phyloP scores from a whole-genome alignment of 2,113 vertebrate genomes.

The Gobius niger region DNA sequence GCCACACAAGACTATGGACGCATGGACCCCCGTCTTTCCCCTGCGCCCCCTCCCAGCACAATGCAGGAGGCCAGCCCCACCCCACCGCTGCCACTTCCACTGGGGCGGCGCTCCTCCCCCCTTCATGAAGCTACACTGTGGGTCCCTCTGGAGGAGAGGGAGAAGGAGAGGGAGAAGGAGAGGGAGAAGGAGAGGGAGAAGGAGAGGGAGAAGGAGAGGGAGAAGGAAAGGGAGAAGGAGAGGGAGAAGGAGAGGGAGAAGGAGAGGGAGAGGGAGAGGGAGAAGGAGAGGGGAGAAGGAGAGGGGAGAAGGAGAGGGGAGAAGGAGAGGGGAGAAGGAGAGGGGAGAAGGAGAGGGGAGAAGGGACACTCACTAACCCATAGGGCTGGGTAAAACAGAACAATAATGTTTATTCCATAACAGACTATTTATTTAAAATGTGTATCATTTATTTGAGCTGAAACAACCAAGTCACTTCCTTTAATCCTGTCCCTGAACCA shows the following conservation, averaged over 20 bases:
- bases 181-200: constrained; percentile 35
- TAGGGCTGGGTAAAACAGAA: too few species aligned
- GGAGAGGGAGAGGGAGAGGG: constrained; percentile 50
- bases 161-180: constrained; percentile 54
- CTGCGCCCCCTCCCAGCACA: constrained; percentile 63
- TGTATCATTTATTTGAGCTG: too few species aligned
- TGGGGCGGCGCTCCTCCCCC: constrained; percentile 72
- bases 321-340: constrained; percentile 21
- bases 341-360: too few species aligned
- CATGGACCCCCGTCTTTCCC: constrained; percentile 42
- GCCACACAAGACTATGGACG: constrained; percentile 51
- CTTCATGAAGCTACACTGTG: constrained; percentile 77
- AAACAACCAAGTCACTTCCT: too few species aligned
- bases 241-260: too few species aligned
- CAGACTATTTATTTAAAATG: too few species aligned
- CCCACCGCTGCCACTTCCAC: constrained; percentile 73
- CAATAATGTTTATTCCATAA: too few species aligned
- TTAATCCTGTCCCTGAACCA: too few species aligned
- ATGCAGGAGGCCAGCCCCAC: constrained; percentile 65
- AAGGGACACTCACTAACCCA: too few species aligned
- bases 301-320: too few species aligned
- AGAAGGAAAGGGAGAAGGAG: constrained; percentile 14
- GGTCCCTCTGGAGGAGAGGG: constrained; percentile 49
- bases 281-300: constrained; percentile 30
- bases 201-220: too few species aligned